Percentiles rank a stretch among this genome's conserved stretches.
Conservation (phyloP, 2,113 vertebrate species). For the Pagrus major region DNA sequence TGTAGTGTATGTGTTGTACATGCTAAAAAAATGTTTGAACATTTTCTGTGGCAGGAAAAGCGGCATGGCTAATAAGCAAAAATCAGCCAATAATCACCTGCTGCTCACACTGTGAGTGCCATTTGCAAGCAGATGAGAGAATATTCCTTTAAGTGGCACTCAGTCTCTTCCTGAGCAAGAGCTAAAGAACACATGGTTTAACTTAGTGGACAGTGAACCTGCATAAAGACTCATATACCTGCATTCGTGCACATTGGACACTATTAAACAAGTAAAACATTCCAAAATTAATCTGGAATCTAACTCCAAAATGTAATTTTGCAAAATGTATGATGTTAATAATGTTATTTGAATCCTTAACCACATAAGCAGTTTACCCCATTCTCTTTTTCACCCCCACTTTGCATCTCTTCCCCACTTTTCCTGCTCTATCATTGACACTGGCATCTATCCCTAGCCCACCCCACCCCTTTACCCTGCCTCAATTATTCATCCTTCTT, state of each 20-base stretch:
- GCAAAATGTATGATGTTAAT: too few relatives aligned
- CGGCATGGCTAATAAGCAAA: background rate
- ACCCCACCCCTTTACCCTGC: conserved; percentile 1
- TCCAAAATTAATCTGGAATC: background rate
- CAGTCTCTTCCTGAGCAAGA: conserved; percentile 34
- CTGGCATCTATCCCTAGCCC: conserved; percentile 15
- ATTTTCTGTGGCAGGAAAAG: background rate
- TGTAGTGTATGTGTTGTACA: background rate
- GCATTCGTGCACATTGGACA: background rate
- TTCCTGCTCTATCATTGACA: conserved; percentile 29
- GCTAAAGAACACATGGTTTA: conserved; percentile 23
- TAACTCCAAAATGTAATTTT: background rate
- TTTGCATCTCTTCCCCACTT: background rate
- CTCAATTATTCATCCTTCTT: conserved; percentile 17
- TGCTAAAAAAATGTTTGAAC: background rate
- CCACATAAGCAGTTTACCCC: background rate
- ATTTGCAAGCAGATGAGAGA: conserved; percentile 56
- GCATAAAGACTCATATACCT: conserved; percentile 21
- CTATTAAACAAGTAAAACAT: background rate
- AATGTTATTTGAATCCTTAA: background rate
- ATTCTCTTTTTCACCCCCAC: background rate
- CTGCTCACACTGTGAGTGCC: conserved; percentile 33
- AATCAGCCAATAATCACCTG: conserved; percentile 35
- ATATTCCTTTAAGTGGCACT: conserved; percentile 60
- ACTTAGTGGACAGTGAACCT: conserved; percentile 2